Evolutionary conservation across 2,888 invertebrate genomes (phyloP), one percentile per base, ranked within the genome.

Genomic region (Dryobotodes eremita): DNA sequence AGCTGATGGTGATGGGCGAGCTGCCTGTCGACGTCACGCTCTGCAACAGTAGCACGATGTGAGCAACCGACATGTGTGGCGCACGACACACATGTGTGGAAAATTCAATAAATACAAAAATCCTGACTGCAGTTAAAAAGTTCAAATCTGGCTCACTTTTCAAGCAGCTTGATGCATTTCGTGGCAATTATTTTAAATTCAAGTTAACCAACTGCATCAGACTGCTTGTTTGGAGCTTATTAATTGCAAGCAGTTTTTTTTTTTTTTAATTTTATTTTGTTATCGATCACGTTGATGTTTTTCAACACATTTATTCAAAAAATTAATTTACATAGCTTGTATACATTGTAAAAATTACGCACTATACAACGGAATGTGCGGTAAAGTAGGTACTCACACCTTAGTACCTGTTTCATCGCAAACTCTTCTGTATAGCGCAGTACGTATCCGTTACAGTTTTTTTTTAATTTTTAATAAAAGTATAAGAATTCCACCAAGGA

Each of bases 1-100:
- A 95, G 91, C 95, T 95, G 91, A 96, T 95, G 80, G 93, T 93
- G 92, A 96, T 92, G 77, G 96, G 95, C 53, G 95, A 95, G 85
- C 91, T 91, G 88, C 91, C 92, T 31, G 90, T 91, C 57, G 92
- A 91, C 80, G 89, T 50, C 78, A 85, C 90, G 76, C 90, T 88
- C 89, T 88, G 85, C 48, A 80, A 83, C 53, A 70, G 26, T 10
- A 13, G 17, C n/a, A 4, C 1, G 26, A 0, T 1, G 42, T 59
- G 13, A 75, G 26, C 36, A 8, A 36, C 7, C 4, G 1, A 1
- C 55, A 23, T n/a, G 17, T 36, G n/a, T n/a, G 11, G 5, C 23
- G n/a, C 50, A 59, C 66, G 31, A 68, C 46, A 26, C 13, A n/a
- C 42, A 42, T 10, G 17, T 10, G 20, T 13, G 13, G 23, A 23